A percentile compares a stretch with the other conserved stretches of the same genome.
Evolutionary conservation across 2,888 invertebrate species (phyloP).

Genomic region (Baccha elongata): DNA sequence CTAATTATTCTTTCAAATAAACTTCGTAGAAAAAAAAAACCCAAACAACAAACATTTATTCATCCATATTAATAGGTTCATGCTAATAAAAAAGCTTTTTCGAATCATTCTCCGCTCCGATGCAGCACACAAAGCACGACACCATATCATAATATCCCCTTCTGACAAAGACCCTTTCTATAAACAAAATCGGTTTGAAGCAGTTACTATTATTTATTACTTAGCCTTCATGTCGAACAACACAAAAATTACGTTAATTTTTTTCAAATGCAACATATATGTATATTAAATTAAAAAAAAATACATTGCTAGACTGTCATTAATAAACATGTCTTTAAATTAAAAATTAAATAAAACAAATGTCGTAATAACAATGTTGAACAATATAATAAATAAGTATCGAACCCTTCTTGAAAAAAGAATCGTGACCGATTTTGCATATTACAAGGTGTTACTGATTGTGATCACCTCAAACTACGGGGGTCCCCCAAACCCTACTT

Average conservation of each 20-base stretch:
- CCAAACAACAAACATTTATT: conserved; percentile 30
- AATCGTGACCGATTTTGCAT: conserved; percentile 45
- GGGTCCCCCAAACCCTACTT: conserved; percentile 15
- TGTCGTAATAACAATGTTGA: conserved; percentile 43
- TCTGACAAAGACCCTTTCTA: conserved; percentile 22
- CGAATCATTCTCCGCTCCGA: conserved; percentile 19
- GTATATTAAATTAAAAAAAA: conserved; percentile 18
- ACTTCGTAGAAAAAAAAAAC: conserved; percentile 20
- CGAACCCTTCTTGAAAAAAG: conserved; percentile 27
- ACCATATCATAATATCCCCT: too few relatives aligned
- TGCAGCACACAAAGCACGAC: background rate
- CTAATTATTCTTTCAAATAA: conserved; percentile 45
- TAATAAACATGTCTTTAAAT: conserved; percentile 20
- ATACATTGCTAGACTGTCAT: background rate
- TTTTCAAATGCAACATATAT: conserved; percentile 8
- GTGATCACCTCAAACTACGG: conserved; percentile 2
- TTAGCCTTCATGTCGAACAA: conserved; percentile 32
- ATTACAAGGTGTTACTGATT: conserved; percentile 32
- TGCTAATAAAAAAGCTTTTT: conserved; percentile 54
- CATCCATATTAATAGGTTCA: conserved; percentile 51
- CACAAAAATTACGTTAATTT: conserved; percentile 17
- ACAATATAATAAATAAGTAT: conserved; percentile 2
- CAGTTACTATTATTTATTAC: conserved; percentile 33
- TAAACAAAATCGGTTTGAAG: conserved; percentile 36
- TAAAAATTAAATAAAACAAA: conserved; percentile 22